These are phyloP conservation scores for Chionomys nivalis DNA, from an alignment of 2,113 vertebrate species.

Conservation along the genomic window DNA sequence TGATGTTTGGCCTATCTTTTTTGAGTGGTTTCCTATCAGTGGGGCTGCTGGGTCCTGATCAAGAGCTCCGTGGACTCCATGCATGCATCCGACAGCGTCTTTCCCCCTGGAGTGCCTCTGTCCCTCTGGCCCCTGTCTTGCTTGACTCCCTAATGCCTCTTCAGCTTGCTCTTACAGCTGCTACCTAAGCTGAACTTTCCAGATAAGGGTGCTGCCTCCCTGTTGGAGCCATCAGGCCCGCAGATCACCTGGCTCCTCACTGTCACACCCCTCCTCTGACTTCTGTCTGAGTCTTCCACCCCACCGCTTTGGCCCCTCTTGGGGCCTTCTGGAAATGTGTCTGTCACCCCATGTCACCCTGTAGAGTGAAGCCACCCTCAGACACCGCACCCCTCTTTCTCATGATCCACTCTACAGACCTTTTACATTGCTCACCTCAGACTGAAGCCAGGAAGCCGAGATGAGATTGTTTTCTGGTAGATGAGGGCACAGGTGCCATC, in stretches of 20 bases:
- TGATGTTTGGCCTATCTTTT: neutral
- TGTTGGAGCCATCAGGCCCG: neutral
- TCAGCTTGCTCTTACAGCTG: neutral
- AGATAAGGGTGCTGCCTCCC: fast-evolving
- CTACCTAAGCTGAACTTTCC: neutral
- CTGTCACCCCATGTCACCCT: neutral
- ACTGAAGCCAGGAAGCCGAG: neutral
- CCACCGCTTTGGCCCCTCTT: neutral
- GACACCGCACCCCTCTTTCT: neutral
- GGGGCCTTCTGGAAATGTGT: neutral
- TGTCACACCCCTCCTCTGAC: too few relatives aligned
- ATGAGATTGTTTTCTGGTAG: neutral
- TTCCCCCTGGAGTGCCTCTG: too few relatives aligned
- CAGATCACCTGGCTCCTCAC: neutral
- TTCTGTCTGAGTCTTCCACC: neutral
- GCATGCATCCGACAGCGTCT: fast-evolving
- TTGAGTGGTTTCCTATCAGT: fast-evolving
- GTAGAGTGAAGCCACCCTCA: neutral
- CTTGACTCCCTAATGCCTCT: neutral
- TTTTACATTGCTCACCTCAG: neutral
- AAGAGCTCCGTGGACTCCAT: fast-evolving
- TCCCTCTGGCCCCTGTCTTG: fast-evolving
- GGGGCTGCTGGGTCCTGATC: neutral
- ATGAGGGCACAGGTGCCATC: neutral
- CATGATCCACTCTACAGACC: neutral